phyloP scores from a whole-genome alignment of 1,140 invertebrate species.

The Mamestra configurata region DNA sequence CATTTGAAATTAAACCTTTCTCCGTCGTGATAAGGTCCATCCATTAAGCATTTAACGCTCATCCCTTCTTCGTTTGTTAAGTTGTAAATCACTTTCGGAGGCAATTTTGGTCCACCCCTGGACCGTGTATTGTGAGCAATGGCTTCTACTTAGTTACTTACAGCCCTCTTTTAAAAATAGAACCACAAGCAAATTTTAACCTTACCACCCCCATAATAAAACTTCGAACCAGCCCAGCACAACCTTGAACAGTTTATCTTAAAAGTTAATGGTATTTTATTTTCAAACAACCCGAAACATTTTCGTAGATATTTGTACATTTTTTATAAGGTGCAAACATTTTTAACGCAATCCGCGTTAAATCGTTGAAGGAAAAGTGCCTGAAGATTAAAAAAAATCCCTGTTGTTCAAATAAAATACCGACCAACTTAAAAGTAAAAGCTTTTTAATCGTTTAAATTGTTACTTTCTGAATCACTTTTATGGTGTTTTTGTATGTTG shows the following conservation, averaged over 20 bases:
- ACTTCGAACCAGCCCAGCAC: background rate
- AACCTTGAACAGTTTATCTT: background rate
- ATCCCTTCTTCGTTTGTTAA: slow-evolving; percentile 7
- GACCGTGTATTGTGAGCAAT: slow-evolving; percentile 42
- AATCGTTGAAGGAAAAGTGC: background rate
- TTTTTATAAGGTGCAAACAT: slow-evolving; percentile 9
- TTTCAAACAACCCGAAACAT: background rate
- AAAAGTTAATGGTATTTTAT: background rate
- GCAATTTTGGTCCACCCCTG: slow-evolving; percentile 36
- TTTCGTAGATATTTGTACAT: background rate
- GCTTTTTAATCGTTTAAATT: too few relatives aligned
- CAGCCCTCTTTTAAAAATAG: background rate
- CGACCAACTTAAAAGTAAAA: too few relatives aligned
- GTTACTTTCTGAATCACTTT: too few relatives aligned
- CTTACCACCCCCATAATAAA: slow-evolving; percentile 3
- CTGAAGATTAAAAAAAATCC: too few relatives aligned
- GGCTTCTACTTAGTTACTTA: slow-evolving; percentile 3
- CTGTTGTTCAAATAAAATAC: too few relatives aligned
- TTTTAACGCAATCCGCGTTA: background rate
- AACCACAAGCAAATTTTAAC: slow-evolving; percentile 3
- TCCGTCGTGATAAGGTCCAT: background rate
- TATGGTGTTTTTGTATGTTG: too few relatives aligned
- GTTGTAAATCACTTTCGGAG: slow-evolving; percentile 44
- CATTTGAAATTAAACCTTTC: background rate
- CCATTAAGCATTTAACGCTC: background rate